Percentiles rank a stretch among this genome's conserved stretches.
Evolutionary conservation across 1,140 invertebrate genomes (phyloP).

Genomic region (Campoletis sonorensis): DNA sequence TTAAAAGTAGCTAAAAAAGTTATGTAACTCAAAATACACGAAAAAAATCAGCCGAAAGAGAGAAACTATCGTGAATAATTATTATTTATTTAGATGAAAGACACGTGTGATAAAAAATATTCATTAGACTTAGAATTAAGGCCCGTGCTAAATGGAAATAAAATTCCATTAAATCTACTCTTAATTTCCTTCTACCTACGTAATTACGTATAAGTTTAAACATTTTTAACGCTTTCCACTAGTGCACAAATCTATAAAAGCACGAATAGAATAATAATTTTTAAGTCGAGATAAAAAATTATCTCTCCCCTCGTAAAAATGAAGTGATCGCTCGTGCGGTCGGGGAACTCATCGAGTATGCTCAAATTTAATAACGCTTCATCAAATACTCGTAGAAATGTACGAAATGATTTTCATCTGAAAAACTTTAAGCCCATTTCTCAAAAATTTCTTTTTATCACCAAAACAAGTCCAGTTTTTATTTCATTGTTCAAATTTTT

Average conservation of each 20-base stretch:
- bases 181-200: background rate
- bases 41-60: background rate
- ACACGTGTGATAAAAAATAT: conserved; percentile 29
- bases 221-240: background rate
- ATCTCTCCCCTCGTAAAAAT: background rate
- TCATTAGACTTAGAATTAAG: background rate
- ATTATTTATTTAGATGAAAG: conserved; percentile 28
- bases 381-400: background rate
- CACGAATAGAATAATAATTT: background rate
- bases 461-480: no score
- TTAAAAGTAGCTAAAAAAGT: no score
- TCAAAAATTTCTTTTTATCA: no score
- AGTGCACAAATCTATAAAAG: background rate
- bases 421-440: no score
- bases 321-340: background rate
- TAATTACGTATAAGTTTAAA: no score
- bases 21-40: no score
- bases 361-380: background rate
- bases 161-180: background rate
- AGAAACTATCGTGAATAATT: background rate
- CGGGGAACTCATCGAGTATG: background rate
- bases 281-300: no score
- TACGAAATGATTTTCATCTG: background rate
- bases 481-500: no score
- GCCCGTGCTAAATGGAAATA: background rate